These are phyloP conservation scores for Psylliodes chrysocephalus DNA, from an alignment of 2,888 invertebrate genomes.

Conservation along the genomic window DNA sequence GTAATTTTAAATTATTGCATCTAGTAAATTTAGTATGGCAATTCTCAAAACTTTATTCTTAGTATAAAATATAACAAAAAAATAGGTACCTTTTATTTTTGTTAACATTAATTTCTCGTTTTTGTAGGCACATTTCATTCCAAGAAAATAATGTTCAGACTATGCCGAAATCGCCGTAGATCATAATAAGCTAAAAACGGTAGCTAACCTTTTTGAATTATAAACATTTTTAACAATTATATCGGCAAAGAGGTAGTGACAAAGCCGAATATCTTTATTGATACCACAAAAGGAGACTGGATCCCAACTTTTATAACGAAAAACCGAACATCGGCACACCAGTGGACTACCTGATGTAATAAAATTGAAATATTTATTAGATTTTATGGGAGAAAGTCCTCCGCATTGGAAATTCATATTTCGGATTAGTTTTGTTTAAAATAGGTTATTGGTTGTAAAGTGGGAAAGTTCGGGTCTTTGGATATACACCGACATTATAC, in stretches of 20 bases:
- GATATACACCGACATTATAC: conserved; percentile 17
- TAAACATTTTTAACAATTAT: neutral
- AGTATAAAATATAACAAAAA: no score
- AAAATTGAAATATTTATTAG: conserved; percentile 42
- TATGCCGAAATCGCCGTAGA: no score
- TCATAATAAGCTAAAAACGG: neutral
- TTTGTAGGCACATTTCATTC: no score
- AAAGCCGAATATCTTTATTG: neutral
- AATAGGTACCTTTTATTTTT: no score
- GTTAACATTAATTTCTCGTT: no score
- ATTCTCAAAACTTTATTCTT: no score
- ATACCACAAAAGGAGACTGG: neutral
- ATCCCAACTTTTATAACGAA: neutral
- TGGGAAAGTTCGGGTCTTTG: conserved; percentile 16
- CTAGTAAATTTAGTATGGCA: no score
- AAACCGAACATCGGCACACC: neutral
- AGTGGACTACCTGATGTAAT: conserved; percentile 38
- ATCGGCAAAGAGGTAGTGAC: neutral
- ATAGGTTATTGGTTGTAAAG: conserved; percentile 32
- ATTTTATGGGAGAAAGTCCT: conserved; percentile 39
- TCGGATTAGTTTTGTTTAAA: conserved; percentile 31
- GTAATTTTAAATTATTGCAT: no score
- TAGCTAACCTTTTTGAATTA: neutral
- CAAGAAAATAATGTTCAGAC: no score
- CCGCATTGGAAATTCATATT: conserved; percentile 36